Conservation (phyloP, 2,113 vertebrate species). For the Apodemus speciosus region DNA sequence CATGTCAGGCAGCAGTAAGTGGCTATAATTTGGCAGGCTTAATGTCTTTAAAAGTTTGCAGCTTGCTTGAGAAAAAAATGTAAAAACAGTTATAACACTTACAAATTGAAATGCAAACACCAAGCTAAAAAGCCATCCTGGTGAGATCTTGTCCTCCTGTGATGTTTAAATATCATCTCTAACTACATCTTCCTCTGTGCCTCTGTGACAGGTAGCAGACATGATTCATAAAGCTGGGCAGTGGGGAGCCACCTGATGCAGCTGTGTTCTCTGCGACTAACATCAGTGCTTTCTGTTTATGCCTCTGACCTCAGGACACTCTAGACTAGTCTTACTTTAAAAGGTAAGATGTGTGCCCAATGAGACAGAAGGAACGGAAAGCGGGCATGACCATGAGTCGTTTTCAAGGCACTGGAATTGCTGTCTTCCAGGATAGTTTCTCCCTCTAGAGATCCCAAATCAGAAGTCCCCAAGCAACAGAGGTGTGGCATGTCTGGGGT, state of each 20-base stretch:
- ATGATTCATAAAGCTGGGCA: conserved; percentile 1
- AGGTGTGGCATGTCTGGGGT: conserved; percentile 45
- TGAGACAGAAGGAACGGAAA: conserved; percentile 18
- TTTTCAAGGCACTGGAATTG: conserved; percentile 57
- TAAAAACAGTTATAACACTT: conserved; percentile 82
- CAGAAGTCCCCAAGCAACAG: conserved; percentile 51
- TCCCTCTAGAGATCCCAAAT: conserved; percentile 75
- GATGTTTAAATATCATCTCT: conserved; percentile 63
- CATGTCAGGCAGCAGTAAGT: conserved; percentile 87
- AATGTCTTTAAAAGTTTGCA: conserved; percentile 87
- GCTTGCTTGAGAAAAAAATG: conserved; percentile 78
- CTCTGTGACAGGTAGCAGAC: conserved; percentile 47
- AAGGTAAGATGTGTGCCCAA: neutral
- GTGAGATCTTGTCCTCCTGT: conserved; percentile 75
- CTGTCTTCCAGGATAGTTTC: conserved; percentile 67
- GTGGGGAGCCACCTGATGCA: neutral
- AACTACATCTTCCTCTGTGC: conserved; percentile 45
- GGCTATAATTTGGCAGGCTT: conserved; percentile 87
- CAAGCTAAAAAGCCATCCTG: conserved; percentile 79
- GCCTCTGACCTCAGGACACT: conserved; percentile 37
- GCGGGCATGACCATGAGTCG: conserved; percentile 61
- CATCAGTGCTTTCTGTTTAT: neutral
- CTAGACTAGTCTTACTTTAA: conserved; percentile 26
- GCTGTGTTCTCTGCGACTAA: conserved; percentile 46
- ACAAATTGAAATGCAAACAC: conserved; percentile 84